Base-by-base conservation (phyloP, 2,797 vertebrate species). In the Coregonus sp. region DNA sequence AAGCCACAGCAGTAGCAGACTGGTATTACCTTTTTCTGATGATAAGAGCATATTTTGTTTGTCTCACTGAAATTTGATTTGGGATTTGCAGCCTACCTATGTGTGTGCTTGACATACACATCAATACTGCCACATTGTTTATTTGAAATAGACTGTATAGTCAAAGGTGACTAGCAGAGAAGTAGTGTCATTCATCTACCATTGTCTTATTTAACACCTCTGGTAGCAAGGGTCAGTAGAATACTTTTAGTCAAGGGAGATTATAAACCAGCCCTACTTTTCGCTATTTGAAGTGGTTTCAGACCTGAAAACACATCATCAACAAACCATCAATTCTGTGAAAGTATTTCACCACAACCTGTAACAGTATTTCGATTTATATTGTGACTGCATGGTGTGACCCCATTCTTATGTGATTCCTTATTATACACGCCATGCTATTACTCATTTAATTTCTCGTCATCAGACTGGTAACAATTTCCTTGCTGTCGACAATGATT, bases 31-130 rank as follows among this genome's bases (percentile, higher is more conserved):
- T 85, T 74, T 83, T 80, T 76, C 74, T 47, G 59, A 78, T 82
- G 84, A 89, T 84, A 86, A 85, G 85, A 84, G 85, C 86, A 85
- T 72, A 83, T 84, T 66, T 50, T 67, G 25, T 86, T 86, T 72
- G 15, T 87, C 84, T 80, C 5, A 4, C 76, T 81, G 79, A 90
- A 88, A 88, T 91, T 88, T 90, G 79, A 78, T 85, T 81, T 84
- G 78, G 85, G 87, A 90, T 88, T 90, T 89, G 79, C 81, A 78
- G 74, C 82, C 81, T 75, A 82, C 81, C 75, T 80, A 0, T 82
- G 84, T 83, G 82, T 82, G 82, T 82, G 81, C 80, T 81, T 78
- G 72, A 74, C 56, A 63, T 74, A 54, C 77, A 82, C 82, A 78
- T 80, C 78, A 85, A 81, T 81, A 81, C 80, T 70, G 76, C 77